Conservation (phyloP, 2,888 invertebrate genomes). For the Machimus rusticus region DNA sequence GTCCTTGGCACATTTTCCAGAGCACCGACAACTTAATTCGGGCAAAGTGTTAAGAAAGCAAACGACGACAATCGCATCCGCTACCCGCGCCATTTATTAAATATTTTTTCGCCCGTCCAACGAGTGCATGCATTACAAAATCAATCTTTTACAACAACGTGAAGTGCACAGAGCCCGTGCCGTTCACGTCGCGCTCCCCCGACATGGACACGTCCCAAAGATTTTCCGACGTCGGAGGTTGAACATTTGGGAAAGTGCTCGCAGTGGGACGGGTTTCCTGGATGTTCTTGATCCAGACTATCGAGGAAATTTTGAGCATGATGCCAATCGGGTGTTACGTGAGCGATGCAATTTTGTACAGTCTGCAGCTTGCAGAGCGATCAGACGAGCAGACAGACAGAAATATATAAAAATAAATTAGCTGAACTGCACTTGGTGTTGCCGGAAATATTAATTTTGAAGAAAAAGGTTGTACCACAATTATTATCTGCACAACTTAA, state of each 20-base stretch:
- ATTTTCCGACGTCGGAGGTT: background rate
- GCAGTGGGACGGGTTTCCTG: background rate
- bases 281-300: background rate
- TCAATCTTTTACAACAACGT: background rate
- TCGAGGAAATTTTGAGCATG: background rate
- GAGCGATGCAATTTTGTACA: background rate
- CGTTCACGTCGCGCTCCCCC: background rate
- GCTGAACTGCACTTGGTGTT: too few species aligned
- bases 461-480: too few species aligned
- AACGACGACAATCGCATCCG: background rate
- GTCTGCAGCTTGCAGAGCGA: background rate
- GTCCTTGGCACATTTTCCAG: background rate
- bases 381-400: background rate
- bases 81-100: background rate
- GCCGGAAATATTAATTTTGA: too few species aligned
- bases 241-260: background rate
- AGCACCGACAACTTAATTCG: background rate
- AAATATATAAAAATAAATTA: background rate
- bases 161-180: background rate
- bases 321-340: background rate
- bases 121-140: background rate
- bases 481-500: too few species aligned
- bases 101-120: background rate
- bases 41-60: background rate
- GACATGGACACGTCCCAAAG: background rate